phyloP scores from a whole-genome alignment of 2,797 vertebrate genomes.

The Pangasius larnaudii region DNA sequence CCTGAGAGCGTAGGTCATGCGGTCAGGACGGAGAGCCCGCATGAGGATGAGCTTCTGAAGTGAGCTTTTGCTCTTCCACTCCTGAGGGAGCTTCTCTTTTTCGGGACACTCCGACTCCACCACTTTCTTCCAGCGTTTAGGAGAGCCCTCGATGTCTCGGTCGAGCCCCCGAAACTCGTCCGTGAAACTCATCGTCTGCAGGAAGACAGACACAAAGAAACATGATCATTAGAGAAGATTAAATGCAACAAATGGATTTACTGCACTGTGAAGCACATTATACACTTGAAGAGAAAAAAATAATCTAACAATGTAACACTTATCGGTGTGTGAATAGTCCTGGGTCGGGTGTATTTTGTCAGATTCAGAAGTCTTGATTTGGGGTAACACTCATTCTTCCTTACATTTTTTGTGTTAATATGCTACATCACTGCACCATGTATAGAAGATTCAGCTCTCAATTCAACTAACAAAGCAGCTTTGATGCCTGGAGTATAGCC shows the following conservation, averaged over 20 bases:
- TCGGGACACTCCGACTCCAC: conserved; percentile 79
- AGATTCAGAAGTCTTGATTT: not conserved
- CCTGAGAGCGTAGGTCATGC: conserved; percentile 82
- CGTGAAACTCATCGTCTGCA: conserved; percentile 76
- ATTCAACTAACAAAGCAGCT: not conserved
- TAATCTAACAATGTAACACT: not conserved
- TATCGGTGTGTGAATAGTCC: not conserved
- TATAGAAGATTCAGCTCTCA: not conserved
- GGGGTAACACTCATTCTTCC: not conserved
- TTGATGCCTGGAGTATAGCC: not conserved
- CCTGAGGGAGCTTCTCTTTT: conserved; percentile 80
- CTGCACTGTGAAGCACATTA: not conserved
- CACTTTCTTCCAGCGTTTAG: conserved; percentile 78
- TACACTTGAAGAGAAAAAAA: not conserved
- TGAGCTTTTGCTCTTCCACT: conserved; percentile 78
- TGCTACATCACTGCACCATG: not conserved
- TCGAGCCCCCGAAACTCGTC: conserved; percentile 78
- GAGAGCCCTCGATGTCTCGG: conserved; percentile 79
- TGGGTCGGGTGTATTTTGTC: not conserved
- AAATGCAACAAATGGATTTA: not conserved
- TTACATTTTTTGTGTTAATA: not conserved
- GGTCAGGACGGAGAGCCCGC: conserved; percentile 75
- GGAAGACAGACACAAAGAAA: not conserved
- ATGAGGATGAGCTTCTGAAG: conserved; percentile 81
- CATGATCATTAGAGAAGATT: not conserved